These are phyloP conservation scores for Toxotes lorentzi DNA, from an alignment of 2,797 vertebrate species.

Conservation along the genomic window DNA sequence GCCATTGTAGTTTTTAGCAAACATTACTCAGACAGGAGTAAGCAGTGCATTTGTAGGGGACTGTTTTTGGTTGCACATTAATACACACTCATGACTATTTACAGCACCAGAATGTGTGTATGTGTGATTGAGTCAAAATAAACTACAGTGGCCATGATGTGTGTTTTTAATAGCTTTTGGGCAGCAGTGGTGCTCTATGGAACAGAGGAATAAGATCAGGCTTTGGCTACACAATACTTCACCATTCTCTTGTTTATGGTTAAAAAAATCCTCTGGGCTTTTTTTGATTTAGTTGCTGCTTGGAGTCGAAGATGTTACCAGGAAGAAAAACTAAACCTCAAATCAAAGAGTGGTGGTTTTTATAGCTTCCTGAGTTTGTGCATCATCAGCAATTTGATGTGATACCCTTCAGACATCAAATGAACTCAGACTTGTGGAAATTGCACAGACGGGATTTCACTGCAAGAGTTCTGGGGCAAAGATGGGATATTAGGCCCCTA, in stretches of 20 bases:
- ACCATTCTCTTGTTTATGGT: neutral
- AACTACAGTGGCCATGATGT: neutral
- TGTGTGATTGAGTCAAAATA: neutral
- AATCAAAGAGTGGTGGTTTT: neutral
- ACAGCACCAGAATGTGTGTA: neutral
- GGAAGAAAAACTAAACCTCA: neutral
- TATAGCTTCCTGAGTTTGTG: neutral
- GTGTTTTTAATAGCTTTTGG: too few species aligned
- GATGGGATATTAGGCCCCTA: neutral
- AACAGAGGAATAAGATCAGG: too few species aligned
- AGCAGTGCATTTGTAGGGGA: too few species aligned
- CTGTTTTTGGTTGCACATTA: neutral
- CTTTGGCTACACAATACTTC: neutral
- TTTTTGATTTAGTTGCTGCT: neutral
- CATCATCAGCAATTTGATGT: neutral
- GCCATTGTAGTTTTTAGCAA: too few species aligned
- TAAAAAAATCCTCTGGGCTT: neutral
- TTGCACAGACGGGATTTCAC: neutral
- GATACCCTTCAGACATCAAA: neutral
- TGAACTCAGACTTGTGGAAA: neutral
- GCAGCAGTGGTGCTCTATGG: too few species aligned
- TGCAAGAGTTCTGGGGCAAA: too few species aligned
- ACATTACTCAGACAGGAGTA: too few species aligned
- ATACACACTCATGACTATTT: neutral
- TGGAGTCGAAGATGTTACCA: neutral